Evolutionary conservation across 2,797 vertebrate species (phyloP), one percentile per base, ranked within the genome.

Genomic region (Enteromius argenteus): DNA sequence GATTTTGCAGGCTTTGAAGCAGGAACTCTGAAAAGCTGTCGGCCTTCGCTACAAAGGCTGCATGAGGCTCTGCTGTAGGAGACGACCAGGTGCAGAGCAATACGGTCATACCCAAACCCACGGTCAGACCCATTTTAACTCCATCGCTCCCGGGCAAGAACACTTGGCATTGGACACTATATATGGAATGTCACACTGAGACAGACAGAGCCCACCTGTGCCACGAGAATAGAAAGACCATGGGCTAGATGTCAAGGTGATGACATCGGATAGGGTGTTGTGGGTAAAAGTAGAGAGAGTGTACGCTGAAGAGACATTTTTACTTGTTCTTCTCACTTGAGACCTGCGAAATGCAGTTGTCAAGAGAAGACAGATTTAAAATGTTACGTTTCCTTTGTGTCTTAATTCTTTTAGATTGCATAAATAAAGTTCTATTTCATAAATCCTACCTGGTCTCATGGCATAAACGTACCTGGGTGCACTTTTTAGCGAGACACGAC

Each of bases 1-100:
- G 94, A 95, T 95, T 94, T 94, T 80, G 77, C 51, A 87, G 91
- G 92, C 93, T 94, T 94, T 94, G 89, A 79, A 72, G 86, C 6
- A 81, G 35, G 78, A 85, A 87, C 81, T 88, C 62, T 7, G 89
- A 84, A 91, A 89, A 90, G 88, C 88, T 39, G 88, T 85, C 88
- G 75, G 81, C 80, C 81, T 30, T 82, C 27, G 62, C 85, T 58
- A 80, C 51, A 51, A 67, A 44, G 67, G 44, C 77, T 76, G 53
- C 4, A 62, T 66, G 60, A n/a, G 75, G 30, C 76, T 87, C 75
- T 83, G 84, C 23, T 74, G 42, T 49, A 58, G 73, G 81, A 74
- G 67, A 77, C 53, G 66, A 83, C 79, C 89, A 89, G 90, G 90
- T 90, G 89, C 39, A 23, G 64, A 77, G 79, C 89, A 88, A 88